These are phyloP conservation scores for Phymanthus crucifer DNA, from an alignment of 92 coral and sea anemone species.

Conservation along the genomic window DNA sequence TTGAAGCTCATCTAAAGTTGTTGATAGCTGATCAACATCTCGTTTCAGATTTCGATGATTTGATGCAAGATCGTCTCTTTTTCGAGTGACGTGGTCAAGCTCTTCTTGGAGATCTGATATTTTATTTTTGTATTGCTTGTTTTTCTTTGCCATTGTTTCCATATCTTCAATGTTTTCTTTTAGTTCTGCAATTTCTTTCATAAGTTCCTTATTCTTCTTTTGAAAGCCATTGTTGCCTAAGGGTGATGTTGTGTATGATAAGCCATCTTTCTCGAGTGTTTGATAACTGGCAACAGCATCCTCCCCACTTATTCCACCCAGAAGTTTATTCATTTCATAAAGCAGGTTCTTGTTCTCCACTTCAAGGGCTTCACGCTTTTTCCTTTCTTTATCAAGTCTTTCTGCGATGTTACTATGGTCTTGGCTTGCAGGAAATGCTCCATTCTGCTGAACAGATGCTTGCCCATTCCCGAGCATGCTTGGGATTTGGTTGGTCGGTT, in stretches of 20 bases:
- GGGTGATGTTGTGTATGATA: conserved; percentile 19
- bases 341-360: conserved; percentile 79
- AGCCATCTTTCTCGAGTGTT: not conserved
- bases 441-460: not conserved
- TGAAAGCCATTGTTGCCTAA: conserved; percentile 34
- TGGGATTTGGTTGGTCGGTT: conserved; percentile 3
- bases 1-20: conserved; percentile 71
- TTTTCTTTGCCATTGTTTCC: conserved; percentile 57
- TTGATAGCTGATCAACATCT: conserved; percentile 73
- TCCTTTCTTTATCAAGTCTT: conserved; percentile 60
- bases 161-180: conserved; percentile 68
- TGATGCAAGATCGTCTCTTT: conserved; percentile 71
- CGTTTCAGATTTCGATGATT: conserved; percentile 65
- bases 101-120: conserved; percentile 80
- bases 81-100: conserved; percentile 59
- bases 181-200: conserved; percentile 60
- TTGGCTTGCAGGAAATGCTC: conserved; percentile 3
- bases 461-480: not conserved
- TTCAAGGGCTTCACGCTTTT: conserved; percentile 72
- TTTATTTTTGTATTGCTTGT: conserved; percentile 62
- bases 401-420: conserved; percentile 31
- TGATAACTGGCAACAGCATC: conserved; percentile 17
- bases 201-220: conserved; percentile 51
- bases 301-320: conserved; percentile 38
- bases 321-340: conserved; percentile 70